A percentile compares a stretch with the other conserved stretches of the same genome.
Evolutionary conservation across 2,113 vertebrate genomes (phyloP).

Genomic region (Oncorhynchus keta): DNA sequence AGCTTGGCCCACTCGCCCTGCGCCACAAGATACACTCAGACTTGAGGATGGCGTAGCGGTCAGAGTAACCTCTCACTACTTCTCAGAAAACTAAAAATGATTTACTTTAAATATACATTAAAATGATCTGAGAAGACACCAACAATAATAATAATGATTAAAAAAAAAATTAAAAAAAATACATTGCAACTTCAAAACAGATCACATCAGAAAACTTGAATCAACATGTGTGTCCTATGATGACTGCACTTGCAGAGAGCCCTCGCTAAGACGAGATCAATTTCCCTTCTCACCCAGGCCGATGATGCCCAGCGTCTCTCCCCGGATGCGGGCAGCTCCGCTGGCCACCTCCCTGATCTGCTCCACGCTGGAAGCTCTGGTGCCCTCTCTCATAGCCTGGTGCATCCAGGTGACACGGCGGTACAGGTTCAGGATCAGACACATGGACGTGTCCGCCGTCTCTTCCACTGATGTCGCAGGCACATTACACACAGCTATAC

Average conservation of each 20-base stretch:
- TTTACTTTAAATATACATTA: too few species aligned
- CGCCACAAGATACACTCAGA: not conserved
- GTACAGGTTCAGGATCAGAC: constrained; percentile 82
- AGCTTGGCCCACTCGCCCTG: constrained; percentile 82
- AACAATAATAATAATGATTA: not conserved
- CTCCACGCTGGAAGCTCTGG: constrained; percentile 77
- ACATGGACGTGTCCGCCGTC: constrained; percentile 82
- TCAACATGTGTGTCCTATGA: not conserved
- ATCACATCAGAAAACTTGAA: too few species aligned
- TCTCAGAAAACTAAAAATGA: not conserved
- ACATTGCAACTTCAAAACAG: too few species aligned
- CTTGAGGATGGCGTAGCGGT: not conserved
- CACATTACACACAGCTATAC: constrained; percentile 79
- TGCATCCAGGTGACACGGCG: constrained; percentile 83
- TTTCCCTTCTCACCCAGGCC: constrained; percentile 73
- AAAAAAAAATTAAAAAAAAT: too few species aligned
- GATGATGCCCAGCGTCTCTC: constrained; percentile 84
- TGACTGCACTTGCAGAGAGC: not conserved
- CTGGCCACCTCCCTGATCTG: constrained; percentile 84
- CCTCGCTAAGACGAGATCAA: too few species aligned
- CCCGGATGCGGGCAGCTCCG: constrained; percentile 81
- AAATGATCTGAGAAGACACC: not conserved
- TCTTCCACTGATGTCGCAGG: constrained; percentile 82
- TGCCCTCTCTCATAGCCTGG: constrained; percentile 82
- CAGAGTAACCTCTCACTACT: not conserved